Conservation (phyloP, 2,113 vertebrate species). For the Semnopithecus entellus region DNA sequence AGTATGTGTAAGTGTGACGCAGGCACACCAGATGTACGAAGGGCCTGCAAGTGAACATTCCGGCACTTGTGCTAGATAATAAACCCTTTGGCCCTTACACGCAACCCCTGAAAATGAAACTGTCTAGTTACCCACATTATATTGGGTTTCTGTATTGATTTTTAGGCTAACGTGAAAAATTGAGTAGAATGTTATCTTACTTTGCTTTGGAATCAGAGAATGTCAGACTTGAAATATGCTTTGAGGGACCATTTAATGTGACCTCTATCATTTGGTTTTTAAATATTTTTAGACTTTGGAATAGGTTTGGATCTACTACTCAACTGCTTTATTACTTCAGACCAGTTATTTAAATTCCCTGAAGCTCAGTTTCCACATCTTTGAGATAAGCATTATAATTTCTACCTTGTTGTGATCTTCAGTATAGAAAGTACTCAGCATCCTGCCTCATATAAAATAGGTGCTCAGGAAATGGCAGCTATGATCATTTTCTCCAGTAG, state of each 20-base stretch:
- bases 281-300: neutral
- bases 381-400: neutral
- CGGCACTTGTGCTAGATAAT: neutral
- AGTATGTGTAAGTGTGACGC: neutral
- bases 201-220: neutral
- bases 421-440: neutral
- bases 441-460: neutral
- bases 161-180: neutral
- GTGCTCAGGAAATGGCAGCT: neutral
- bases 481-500: neutral
- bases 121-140: neutral
- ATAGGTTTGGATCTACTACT: neutral
- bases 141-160: neutral
- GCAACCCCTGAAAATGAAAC: neutral
- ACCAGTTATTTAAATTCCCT: neutral
- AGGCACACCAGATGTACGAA: neutral
- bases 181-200: neutral
- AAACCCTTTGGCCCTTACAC: neutral
- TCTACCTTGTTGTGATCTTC: neutral
- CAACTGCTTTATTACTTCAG: neutral
- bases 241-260: neutral
- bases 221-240: neutral
- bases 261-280: constrained; percentile 9
- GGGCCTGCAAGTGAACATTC: neutral
- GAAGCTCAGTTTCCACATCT: constrained; percentile 3